Percentiles rank a stretch among this genome's conserved stretches.
phyloP scores from a whole-genome alignment of 2,113 vertebrate genomes.

The Caranx ignobilis region DNA sequence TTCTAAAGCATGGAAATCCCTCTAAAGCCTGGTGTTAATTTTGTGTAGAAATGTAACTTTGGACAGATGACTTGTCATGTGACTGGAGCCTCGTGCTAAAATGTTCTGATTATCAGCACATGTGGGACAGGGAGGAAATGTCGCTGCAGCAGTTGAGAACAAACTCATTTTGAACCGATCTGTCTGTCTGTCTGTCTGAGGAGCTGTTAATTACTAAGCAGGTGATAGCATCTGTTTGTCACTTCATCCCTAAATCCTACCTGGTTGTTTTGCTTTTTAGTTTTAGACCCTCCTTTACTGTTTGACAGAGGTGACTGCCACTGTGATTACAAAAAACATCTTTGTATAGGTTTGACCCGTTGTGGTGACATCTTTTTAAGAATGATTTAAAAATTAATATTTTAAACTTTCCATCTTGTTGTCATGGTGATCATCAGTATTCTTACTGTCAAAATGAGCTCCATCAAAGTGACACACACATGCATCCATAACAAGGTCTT shows the following conservation, averaged over 20 bases:
- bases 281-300: background rate
- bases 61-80: conserved; percentile 26
- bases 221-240: conserved; percentile 61
- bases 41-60: background rate
- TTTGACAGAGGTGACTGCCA: conserved; percentile 1
- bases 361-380: background rate
- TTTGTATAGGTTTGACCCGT: too few relatives aligned
- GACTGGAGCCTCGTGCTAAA: conserved; percentile 9
- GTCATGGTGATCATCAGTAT: conserved; percentile 18
- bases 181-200: conserved; percentile 8
- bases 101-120: conserved; percentile 30
- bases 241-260: background rate
- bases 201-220: conserved; percentile 64
- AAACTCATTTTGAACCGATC: conserved; percentile 45
- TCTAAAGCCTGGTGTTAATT: conserved; percentile 5
- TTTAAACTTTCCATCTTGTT: conserved; percentile 28
- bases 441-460: background rate
- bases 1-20: conserved; percentile 18
- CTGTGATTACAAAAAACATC: too few relatives aligned
- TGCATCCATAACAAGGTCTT: conserved; percentile 26
- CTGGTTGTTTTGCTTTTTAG: background rate
- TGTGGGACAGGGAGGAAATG: conserved; percentile 21
- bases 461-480: background rate
- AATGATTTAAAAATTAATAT: conserved; percentile 30
- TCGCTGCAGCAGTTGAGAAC: conserved; percentile 31